Conservation (phyloP, 2,888 invertebrate genomes). For the Prenolepis imparis region DNA sequence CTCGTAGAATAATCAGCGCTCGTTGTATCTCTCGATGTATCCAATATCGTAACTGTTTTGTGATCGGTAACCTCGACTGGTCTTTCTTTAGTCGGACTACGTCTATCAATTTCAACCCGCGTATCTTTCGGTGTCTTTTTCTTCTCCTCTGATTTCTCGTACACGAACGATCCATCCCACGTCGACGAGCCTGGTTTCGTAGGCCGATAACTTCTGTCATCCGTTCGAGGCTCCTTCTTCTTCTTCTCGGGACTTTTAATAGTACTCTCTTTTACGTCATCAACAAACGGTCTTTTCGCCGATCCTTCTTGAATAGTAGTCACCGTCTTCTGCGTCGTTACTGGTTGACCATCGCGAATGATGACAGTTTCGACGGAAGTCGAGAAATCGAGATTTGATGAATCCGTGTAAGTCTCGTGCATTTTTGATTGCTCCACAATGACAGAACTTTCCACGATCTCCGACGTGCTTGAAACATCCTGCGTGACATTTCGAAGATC, state of each 20-base stretch:
- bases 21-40: conserved; percentile 45
- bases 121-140: conserved; percentile 56
- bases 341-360: conserved; percentile 78
- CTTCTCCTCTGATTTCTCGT: conserved; percentile 74
- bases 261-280: conserved; percentile 25
- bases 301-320: conserved; percentile 56
- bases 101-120: background rate
- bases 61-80: conserved; percentile 59
- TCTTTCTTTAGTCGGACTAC: conserved; percentile 33
- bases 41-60: conserved; percentile 57
- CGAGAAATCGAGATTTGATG: conserved; percentile 76
- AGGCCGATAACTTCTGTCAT: conserved; percentile 74
- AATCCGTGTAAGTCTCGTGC: conserved; percentile 76
- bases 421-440: conserved; percentile 70
- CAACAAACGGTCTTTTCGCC: background rate
- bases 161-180: conserved; percentile 81
- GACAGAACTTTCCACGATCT: conserved; percentile 67
- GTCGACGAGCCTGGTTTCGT: conserved; percentile 81
- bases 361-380: conserved; percentile 80
- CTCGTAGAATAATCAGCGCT: conserved; percentile 42
- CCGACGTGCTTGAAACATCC: conserved; percentile 60
- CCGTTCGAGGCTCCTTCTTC: conserved; percentile 66
- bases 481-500: conserved; percentile 64
- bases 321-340: conserved; percentile 61
- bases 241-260: conserved; percentile 70